A percentile compares a stretch with the other conserved stretches of the same genome.
These are phyloP conservation scores for Oryzias celebensis DNA, from an alignment of 2,113 vertebrate genomes.

Conservation along the genomic window DNA sequence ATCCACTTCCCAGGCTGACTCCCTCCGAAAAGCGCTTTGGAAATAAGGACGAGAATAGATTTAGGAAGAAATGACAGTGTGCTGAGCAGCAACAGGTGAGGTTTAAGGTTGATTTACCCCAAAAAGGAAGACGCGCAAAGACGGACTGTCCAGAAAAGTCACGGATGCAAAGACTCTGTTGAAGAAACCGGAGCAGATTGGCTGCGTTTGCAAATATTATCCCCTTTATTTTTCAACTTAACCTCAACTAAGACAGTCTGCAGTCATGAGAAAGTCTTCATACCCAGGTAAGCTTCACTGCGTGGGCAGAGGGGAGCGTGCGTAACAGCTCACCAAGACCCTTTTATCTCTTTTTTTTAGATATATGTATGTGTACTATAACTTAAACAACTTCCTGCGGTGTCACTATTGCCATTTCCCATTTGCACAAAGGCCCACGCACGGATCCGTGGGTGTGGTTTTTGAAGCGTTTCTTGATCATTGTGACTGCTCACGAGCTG, in stretches of 20 bases:
- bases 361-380: not conserved
- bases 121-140: slow-evolving; percentile 2
- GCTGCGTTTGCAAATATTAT: not conserved
- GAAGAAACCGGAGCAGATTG: slow-evolving; percentile 10
- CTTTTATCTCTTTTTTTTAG: not conserved
- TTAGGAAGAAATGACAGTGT: not conserved
- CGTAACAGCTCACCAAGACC: not conserved
- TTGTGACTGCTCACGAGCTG: not conserved
- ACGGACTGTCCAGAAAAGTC: slow-evolving; percentile 15
- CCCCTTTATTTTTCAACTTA: too few species aligned
- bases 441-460: slow-evolving; percentile 44
- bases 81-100: slow-evolving; percentile 18
- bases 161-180: slow-evolving; percentile 33
- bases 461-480: slow-evolving; percentile 9
- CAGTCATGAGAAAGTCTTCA: slow-evolving; percentile 64
- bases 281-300: slow-evolving; percentile 50
- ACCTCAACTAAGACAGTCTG: slow-evolving; percentile 4
- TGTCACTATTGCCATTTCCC: not conserved
- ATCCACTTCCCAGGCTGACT: slow-evolving; percentile 30
- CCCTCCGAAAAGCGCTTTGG: slow-evolving; percentile 19
- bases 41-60: slow-evolving; percentile 6
- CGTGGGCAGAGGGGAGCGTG: not conserved
- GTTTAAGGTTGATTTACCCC: slow-evolving; percentile 6
- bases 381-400: not conserved
- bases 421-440: not conserved